Percentiles rank a stretch among this genome's conserved stretches.
Conservation (phyloP, 2,113 vertebrate genomes). For the Tragulus kanchil region DNA sequence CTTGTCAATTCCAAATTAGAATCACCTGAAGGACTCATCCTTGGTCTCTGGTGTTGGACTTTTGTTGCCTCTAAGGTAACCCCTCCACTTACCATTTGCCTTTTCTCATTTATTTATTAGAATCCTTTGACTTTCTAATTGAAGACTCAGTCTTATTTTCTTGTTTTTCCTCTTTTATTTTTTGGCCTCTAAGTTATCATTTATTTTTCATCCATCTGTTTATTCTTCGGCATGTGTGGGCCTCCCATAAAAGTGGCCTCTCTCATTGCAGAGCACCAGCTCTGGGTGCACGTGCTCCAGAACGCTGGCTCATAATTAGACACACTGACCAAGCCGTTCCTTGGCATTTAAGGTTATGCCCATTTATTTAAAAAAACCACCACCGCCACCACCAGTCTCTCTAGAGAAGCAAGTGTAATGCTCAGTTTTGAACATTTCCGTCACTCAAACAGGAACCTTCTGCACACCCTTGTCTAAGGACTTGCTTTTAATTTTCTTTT, state of each 20-base stretch:
- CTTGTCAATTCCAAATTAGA: neutral
- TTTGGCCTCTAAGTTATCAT: no score
- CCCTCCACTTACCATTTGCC: neutral
- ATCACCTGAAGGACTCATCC: neutral
- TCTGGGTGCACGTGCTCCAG: no score
- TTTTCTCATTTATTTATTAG: conserved; percentile 1
- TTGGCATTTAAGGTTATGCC: no score
- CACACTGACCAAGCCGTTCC: no score
- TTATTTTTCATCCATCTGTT: no score
- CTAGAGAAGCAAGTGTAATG: conserved; percentile 16
- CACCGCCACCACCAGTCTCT: neutral
- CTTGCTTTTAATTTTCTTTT: conserved; percentile 3
- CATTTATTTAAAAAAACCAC: no score
- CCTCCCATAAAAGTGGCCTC: no score
- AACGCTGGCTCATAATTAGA: no score
- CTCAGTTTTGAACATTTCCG: conserved; percentile 5
- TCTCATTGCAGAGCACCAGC: no score
- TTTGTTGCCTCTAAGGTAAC: neutral
- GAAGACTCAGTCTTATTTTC: conserved; percentile 10
- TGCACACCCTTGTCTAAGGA: neutral
- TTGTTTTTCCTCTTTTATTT: neutral
- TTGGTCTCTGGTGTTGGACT: neutral
- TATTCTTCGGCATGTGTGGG: no score
- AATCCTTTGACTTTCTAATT: neutral
- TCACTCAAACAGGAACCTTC: neutral